phyloP scores from a whole-genome alignment of 1,140 invertebrate genomes.

The Drosophila virilis region DNA sequence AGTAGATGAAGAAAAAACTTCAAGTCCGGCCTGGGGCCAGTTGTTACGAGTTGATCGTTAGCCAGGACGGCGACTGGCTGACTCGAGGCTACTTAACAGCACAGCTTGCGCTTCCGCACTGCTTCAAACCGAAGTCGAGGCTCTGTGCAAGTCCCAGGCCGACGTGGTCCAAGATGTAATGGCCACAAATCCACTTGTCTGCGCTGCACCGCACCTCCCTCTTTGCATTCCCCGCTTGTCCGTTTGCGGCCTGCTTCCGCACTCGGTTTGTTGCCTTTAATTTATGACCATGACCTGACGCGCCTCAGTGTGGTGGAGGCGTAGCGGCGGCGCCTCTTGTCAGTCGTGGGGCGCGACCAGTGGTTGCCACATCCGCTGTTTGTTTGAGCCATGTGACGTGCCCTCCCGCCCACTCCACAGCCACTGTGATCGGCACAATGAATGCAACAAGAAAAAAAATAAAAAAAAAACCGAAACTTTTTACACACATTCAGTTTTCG shows the following conservation, averaged over 20 bases:
- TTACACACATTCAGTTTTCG: slow-evolving; percentile 62
- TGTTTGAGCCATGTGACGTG: slow-evolving; percentile 37
- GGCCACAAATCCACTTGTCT: slow-evolving; percentile 73
- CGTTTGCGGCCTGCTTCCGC: slow-evolving; percentile 65
- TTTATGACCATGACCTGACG: slow-evolving; percentile 70
- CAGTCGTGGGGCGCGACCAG: slow-evolving; percentile 42
- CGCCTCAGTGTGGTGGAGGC: slow-evolving; percentile 36
- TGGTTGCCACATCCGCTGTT: slow-evolving; percentile 64
- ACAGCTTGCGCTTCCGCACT: slow-evolving; percentile 68
- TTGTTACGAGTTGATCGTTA: slow-evolving; percentile 62
- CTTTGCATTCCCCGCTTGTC: slow-evolving; percentile 16
- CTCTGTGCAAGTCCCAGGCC: background rate
- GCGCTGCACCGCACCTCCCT: background rate
- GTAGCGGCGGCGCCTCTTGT: slow-evolving; percentile 50
- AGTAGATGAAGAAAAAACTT: slow-evolving; percentile 23
- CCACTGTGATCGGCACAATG: slow-evolving; percentile 54
- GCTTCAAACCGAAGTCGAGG: slow-evolving; percentile 3
- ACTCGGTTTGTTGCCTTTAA: slow-evolving; percentile 76
- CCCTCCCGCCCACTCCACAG: slow-evolving; percentile 1
- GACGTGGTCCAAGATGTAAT: slow-evolving; percentile 62
- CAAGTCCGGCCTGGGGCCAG: slow-evolving; percentile 47
- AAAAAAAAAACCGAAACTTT: slow-evolving; percentile 49
- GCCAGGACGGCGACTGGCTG: slow-evolving; percentile 32
- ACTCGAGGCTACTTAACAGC: slow-evolving; percentile 71
- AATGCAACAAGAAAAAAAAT: slow-evolving; percentile 25